A percentile compares a stretch with the other conserved stretches of the same genome.
These are phyloP conservation scores for Mamestra configurata DNA, from an alignment of 1,140 invertebrate genomes.

Conservation along the genomic window DNA sequence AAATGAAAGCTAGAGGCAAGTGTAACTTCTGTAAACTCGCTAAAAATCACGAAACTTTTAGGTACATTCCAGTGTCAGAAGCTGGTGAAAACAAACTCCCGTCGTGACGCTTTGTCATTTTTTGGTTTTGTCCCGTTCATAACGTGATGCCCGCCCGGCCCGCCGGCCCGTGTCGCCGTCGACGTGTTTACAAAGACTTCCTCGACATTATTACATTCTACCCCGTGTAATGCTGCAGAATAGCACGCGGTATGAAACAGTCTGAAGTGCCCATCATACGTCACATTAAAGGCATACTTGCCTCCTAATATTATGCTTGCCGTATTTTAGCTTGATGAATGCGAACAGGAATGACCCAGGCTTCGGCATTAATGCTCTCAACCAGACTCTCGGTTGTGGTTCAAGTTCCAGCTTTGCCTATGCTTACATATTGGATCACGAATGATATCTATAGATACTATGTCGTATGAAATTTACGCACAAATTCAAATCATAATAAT, in stretches of 20 bases:
- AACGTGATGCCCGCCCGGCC: too few species aligned
- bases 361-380: not conserved
- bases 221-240: not conserved
- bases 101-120: not conserved
- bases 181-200: slow-evolving; percentile 1
- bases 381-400: not conserved
- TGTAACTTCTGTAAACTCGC: not conserved
- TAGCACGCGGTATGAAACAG: too few species aligned
- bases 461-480: not conserved
- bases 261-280: not conserved
- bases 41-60: not conserved
- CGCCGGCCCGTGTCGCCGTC: too few species aligned
- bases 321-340: not conserved
- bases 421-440: too few species aligned
- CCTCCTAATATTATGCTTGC: not conserved
- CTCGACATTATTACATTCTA: slow-evolving; percentile 3
- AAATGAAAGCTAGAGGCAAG: too few species aligned
- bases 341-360: not conserved
- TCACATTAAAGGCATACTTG: not conserved
- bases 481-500: not conserved
- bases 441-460: too few species aligned
- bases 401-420: too few species aligned
- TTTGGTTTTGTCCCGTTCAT: not conserved
- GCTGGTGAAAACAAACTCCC: not conserved
- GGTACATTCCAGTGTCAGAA: not conserved